Conservation (phyloP, 2,888 invertebrate genomes). For the Petrolisthes cinctipes region DNA sequence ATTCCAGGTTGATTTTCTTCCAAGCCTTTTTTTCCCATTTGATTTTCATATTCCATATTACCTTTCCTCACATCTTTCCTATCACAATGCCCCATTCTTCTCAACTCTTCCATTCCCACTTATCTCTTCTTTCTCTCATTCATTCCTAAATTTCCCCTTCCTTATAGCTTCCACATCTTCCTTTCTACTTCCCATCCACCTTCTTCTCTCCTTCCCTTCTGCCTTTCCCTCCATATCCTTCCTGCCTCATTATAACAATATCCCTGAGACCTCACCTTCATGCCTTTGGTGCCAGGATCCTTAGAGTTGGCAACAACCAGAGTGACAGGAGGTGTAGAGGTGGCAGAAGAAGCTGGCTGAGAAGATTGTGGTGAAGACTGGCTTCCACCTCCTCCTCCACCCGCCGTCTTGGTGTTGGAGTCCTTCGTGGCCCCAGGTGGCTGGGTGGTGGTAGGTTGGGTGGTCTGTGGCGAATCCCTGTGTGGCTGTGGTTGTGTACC, state of each 20-base stretch:
- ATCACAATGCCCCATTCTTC: no score
- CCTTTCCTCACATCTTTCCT: no score
- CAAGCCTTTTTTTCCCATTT: neutral
- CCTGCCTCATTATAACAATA: neutral
- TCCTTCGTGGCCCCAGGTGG: constrained; percentile 31
- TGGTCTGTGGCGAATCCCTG: constrained; percentile 31
- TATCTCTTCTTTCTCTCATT: no score
- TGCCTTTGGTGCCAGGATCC: constrained; percentile 37
- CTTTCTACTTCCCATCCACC: no score
- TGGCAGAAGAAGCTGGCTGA: constrained; percentile 27
- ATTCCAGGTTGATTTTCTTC: neutral
- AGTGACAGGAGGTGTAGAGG: constrained; percentile 19
- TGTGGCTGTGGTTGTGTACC: constrained; percentile 19
- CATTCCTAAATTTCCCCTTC: no score
- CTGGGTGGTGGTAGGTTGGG: constrained; percentile 34
- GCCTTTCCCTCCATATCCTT: no score
- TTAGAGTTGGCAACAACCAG: constrained; percentile 18
- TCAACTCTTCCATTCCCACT: no score
- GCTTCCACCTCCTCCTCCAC: constrained; percentile 15
- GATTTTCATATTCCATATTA: no score
- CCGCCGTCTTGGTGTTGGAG: neutral
- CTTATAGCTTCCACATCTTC: no score
- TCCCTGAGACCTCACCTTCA: constrained; percentile 32
- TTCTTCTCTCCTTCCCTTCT: no score
- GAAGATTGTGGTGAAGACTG: constrained; percentile 2